Conservation (phyloP, 2,113 vertebrate species). For the Psilopogon haemacephalus region DNA sequence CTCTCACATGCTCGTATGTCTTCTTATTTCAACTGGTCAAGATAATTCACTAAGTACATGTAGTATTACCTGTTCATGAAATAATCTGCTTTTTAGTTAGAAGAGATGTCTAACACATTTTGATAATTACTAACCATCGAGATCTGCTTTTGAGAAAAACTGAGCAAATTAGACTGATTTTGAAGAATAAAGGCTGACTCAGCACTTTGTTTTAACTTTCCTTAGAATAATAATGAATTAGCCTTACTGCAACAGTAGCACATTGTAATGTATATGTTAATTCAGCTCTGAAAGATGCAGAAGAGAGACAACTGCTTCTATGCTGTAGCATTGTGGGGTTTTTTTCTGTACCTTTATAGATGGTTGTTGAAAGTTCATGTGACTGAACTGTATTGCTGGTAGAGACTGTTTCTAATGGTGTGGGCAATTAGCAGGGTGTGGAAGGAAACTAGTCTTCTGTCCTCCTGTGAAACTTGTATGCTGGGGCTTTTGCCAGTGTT, state of each 20-base stretch:
- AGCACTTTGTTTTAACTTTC: not conserved
- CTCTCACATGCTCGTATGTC: not conserved
- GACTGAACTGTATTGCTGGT: not conserved
- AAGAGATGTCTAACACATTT: not conserved
- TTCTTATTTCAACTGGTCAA: not conserved
- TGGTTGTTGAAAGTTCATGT: not conserved
- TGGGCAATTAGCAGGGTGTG: not conserved
- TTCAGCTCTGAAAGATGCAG: not conserved
- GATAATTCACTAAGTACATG: not conserved
- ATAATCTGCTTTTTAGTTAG: not conserved
- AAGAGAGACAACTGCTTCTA: not conserved
- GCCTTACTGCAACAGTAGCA: not conserved
- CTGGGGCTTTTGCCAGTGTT: not conserved
- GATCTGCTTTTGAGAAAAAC: not conserved
- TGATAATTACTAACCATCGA: not conserved
- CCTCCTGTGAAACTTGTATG: not conserved
- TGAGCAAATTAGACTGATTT: not conserved
- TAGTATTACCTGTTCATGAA: not conserved
- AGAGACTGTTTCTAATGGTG: not conserved
- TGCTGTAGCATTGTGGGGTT: not conserved
- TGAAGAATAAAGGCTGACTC: not conserved
- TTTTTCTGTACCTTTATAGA: not conserved
- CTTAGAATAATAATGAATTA: constrained; percentile 12
- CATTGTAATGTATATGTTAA: not conserved
- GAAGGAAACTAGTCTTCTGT: not conserved